Base-by-base conservation (phyloP, 2,797 vertebrate genomes). In the Erpetoichthys calabaricus region DNA sequence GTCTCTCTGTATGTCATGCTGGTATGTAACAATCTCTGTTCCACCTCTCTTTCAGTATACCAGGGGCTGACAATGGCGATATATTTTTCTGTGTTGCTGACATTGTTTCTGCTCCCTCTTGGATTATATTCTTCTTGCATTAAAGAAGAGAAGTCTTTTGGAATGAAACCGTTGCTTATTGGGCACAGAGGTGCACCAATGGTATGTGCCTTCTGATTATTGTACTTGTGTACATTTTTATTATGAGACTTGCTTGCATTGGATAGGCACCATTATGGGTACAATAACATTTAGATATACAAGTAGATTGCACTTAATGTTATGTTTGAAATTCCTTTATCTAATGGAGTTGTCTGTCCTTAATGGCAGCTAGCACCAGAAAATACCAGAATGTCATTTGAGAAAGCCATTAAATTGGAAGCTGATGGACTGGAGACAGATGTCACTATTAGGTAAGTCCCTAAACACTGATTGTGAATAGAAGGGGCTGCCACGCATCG, bases 41-140 rank as follows among this genome's bases (percentile, higher is more conserved):
- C 25, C 25, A 25, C 25, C 25, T 45, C 6, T 70, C 53, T 71
- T 80, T 46, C 76, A 96, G 94, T 84, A 76, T 68, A 82, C 62
- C 91, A 87, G 76, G 65, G 84, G 67, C 57, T 78, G 58, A 75
- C 87, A 55, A 65, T 89, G 74, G 71, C 80, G 51, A 78, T 89
- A 51, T 97, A 87, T 75, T 58, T 94, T 73, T 68, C 80, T 5
- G 63, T 89, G 57, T 80, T 96, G 66, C 76, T 89, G 57, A 73
- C 80, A 56, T 81, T 96, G 64, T 90, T 89, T 79, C 74, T 91
- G 76, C 82, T 91, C 53, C 93, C 92, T 9, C 72, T 94, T 74
- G 91, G 91, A 45, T 84, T 91, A 86, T 87, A 91, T 64, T 97
- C 92, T 1, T 89, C 91, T 62, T 97, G 92, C 70, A 86, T 96